Evolutionary conservation across 2,888 invertebrate species (phyloP).

Genomic region (Drosophila acutilabella): DNA sequence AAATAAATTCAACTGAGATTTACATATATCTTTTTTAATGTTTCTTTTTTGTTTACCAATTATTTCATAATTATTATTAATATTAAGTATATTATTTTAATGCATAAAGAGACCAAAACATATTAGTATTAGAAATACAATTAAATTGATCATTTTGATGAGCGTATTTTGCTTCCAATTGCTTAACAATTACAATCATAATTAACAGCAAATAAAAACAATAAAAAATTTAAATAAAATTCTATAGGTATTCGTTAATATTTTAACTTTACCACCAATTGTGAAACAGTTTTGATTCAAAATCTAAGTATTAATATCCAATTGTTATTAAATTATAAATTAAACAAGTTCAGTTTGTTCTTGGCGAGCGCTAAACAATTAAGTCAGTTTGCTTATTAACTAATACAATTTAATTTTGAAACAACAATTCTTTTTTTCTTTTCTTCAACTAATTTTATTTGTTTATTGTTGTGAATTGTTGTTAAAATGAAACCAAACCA

Average conservation of each 20-base stretch:
- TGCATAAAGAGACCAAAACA: constrained; percentile 42
- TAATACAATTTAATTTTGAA: constrained; percentile 52
- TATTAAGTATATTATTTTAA: constrained; percentile 18
- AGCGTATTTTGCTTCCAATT: constrained; percentile 27
- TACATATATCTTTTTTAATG: constrained; percentile 42
- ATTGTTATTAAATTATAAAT: constrained; percentile 52
- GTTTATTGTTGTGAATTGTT: constrained; percentile 35
- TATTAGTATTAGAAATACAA: constrained; percentile 22
- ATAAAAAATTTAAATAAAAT: constrained; percentile 5
- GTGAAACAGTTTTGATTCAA: constrained; percentile 17
- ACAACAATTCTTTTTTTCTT: constrained; percentile 14
- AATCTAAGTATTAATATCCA: constrained; percentile 31
- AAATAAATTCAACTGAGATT: constrained; percentile 45
- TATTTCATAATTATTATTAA: constrained; percentile 26
- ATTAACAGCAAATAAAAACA: constrained; percentile 20
- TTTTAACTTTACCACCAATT: constrained; percentile 22
- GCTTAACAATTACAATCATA: constrained; percentile 40
- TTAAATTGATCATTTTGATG: constrained; percentile 25
- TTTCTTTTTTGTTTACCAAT: constrained; percentile 39
- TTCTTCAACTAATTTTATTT: constrained; percentile 8
- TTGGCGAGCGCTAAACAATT: constrained; percentile 28
- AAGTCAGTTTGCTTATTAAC: constrained; percentile 45
- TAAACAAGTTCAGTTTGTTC: constrained; percentile 23
- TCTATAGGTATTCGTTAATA: neutral
- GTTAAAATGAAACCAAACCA: constrained; percentile 65